phyloP scores from a whole-genome alignment of 2,113 vertebrate genomes.

The Archilochus colubris region DNA sequence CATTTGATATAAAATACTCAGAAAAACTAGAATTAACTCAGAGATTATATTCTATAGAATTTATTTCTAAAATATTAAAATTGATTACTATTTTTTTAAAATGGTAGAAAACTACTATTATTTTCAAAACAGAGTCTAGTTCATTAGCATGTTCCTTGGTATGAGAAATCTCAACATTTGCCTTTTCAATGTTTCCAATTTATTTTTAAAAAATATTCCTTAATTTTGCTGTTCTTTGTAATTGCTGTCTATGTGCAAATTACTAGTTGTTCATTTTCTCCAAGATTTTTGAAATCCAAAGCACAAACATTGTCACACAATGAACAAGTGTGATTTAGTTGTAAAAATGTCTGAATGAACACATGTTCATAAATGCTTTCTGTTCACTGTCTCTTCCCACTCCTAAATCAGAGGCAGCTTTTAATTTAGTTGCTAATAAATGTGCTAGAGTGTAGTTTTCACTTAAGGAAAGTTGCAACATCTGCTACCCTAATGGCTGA shows the following conservation, averaged over 20 bases:
- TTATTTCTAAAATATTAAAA: constrained; percentile 66
- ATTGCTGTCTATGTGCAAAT: not conserved
- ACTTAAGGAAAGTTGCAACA: not conserved
- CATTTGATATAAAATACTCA: constrained; percentile 49
- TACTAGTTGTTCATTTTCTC: not conserved
- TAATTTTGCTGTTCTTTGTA: constrained; percentile 13
- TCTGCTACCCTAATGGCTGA: not conserved
- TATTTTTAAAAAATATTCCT: not conserved
- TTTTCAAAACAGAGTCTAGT: constrained; percentile 47
- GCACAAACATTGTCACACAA: not conserved
- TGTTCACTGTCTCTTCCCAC: not conserved
- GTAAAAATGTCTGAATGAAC: not conserved
- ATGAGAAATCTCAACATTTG: not conserved
- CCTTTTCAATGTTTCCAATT: not conserved
- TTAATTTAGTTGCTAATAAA: not conserved
- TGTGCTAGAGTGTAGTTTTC: not conserved
- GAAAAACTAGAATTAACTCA: constrained; percentile 49
- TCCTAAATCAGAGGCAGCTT: not conserved
- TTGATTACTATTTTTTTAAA: constrained; percentile 65
- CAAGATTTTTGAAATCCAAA: constrained; percentile 16
- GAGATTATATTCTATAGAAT: constrained; percentile 62
- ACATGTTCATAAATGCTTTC: not conserved
- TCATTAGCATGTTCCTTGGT: constrained; percentile 8
- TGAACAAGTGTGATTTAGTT: not conserved
- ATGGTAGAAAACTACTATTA: constrained; percentile 27